Evolutionary conservation across 2,113 vertebrate genomes (phyloP), one percentile per base, ranked within the genome.

Genomic region (Zeus faber): DNA sequence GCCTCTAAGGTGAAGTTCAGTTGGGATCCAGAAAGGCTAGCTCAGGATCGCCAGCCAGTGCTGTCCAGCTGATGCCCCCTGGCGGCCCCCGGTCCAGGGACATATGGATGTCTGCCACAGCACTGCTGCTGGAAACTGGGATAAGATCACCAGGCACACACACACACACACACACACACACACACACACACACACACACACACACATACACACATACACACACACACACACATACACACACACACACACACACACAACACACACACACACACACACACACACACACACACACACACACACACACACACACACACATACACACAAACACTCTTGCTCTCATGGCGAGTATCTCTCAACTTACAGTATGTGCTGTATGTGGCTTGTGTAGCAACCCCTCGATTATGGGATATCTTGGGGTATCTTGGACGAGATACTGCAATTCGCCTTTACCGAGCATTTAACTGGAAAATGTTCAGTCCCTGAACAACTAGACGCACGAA

Each of bases 1-100:
- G 52, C 56, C 1, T 31, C 24, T 11, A 25, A 37, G 22, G 62
- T 58, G 22, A 8, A 3, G 49, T 20, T 50, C 56, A 40, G 35
- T 64, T 25, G 4, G 39, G 27, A 45, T 48, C 63, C 43, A 58
- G 2, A 46, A 56, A 55, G 64, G 50, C 67, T 74, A 58, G 47
- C 46, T 65, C 50, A 70, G 18, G 50, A 41, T 55, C 48, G 49
- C 49, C 49, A 73, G 55, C 72, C 54, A 61, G 62, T 49, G 33
- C 13, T n/a, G 58, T 56, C 57, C 75, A 81, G 76, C 70, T 82
- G 69, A 79, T 81, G 70, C 66, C 58, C 20, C 44, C 44, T 44
- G 40, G 68, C 6, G 2, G 35, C 20, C 22, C 29, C 21, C 47
- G 37, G 48, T 48, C 65, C 10, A 47, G 47, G 62, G 57, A 60